phyloP scores from a whole-genome alignment of 2,113 vertebrate species.

The Hemibagrus wyckioides region DNA sequence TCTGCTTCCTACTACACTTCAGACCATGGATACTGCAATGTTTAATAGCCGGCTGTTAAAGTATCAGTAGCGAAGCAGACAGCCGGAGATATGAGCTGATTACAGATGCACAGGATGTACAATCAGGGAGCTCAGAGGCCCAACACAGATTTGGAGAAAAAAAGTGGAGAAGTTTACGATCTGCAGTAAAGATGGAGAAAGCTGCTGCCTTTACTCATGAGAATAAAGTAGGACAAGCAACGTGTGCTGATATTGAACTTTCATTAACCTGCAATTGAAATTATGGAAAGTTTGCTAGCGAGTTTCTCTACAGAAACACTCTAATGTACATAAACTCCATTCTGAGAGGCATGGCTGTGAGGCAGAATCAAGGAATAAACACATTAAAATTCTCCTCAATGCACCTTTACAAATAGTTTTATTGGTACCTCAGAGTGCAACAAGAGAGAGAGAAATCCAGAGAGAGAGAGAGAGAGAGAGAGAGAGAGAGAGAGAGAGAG shows the following conservation, averaged over 20 bases:
- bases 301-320: neutral
- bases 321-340: neutral
- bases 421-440: neutral
- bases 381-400: neutral
- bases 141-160: neutral
- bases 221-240: neutral
- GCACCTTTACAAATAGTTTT: neutral
- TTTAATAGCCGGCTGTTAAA: neutral
- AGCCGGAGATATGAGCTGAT: neutral
- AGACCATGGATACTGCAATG: neutral
- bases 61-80: neutral
- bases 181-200: neutral
- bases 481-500: neutral
- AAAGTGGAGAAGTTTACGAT: neutral
- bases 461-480: neutral
- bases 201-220: neutral
- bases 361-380: neutral
- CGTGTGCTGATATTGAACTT: neutral
- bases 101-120: neutral
- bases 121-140: neutral
- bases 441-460: neutral
- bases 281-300: neutral
- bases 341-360: neutral
- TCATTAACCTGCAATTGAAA: neutral
- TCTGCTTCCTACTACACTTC: neutral